Percentiles rank a stretch among this genome's conserved stretches.
Evolutionary conservation across 2,797 vertebrate species (phyloP).

Genomic region (Tympanoctomys barrerae): DNA sequence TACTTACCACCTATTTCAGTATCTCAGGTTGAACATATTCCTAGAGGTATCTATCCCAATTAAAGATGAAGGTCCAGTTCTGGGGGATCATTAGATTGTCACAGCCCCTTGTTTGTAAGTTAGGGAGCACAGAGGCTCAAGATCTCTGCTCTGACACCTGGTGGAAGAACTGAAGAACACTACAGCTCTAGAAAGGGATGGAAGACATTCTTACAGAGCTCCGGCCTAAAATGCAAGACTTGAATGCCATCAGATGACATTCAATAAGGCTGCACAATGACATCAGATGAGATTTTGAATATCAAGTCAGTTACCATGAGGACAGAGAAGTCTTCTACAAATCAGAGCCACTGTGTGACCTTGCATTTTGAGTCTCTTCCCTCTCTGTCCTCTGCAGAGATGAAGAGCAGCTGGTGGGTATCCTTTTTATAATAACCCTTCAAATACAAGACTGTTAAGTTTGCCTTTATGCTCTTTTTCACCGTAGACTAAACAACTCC

Average conservation of each 20-base stretch:
- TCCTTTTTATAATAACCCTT: constrained; percentile 75
- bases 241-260: neutral
- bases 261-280: neutral
- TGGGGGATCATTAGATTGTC: neutral
- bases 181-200: neutral
- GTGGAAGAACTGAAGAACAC: neutral
- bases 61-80: neutral
- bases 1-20: neutral
- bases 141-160: neutral
- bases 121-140: neutral
- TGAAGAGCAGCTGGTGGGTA: constrained; percentile 73
- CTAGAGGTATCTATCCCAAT: neutral
- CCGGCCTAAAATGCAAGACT: neutral
- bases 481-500: constrained; percentile 83
- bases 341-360: constrained; percentile 9
- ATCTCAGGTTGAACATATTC: neutral
- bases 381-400: constrained; percentile 60
- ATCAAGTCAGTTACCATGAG: constrained; percentile 14
- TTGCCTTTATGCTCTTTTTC: constrained; percentile 70
- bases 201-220: neutral
- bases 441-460: constrained; percentile 69
- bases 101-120: neutral
- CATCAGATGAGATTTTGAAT: neutral
- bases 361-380: constrained; percentile 63
- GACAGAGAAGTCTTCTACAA: constrained; percentile 8